Conservation (phyloP, 53 echinoderm and acorn worm species). For the Luidia sarsii region DNA sequence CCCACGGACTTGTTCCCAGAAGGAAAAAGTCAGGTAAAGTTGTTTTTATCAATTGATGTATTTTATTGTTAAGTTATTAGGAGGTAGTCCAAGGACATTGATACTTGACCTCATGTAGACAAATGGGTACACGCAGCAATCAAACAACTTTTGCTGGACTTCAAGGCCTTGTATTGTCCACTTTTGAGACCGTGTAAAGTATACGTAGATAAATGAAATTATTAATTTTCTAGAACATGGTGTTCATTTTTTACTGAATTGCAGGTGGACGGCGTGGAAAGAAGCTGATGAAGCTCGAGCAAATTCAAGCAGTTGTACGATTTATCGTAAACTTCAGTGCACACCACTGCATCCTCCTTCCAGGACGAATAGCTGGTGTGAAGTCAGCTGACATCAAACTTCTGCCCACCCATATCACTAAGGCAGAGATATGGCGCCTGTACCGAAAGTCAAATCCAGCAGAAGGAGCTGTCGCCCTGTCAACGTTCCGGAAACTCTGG, state of each 20-base stretch:
- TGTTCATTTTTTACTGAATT: neutral
- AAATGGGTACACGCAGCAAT: no score
- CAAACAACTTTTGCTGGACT: no score
- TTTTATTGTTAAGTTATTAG: no score
- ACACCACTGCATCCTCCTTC: constrained; percentile 42
- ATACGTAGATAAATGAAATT: no score
- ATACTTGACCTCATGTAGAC: no score
- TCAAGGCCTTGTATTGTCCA: no score
- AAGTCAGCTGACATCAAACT: constrained; percentile 38
- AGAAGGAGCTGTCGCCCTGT: neutral
- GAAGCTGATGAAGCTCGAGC: constrained; percentile 32
- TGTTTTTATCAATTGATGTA: no score
- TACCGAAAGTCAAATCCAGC: neutral
- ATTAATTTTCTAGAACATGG: no score
- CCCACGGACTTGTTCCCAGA: no score
- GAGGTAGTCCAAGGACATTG: no score
- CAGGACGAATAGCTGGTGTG: constrained; percentile 35
- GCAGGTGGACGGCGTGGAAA: constrained; percentile 26
- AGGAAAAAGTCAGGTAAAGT: no score
- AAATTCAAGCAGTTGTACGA: constrained; percentile 11
- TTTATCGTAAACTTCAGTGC: constrained; percentile 39
- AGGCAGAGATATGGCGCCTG: constrained; percentile 33
- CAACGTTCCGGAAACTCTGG: constrained; percentile 59
- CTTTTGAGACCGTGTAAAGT: no score
- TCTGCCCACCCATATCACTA: constrained; percentile 25